These are phyloP conservation scores for Peromyscus californicus DNA, from an alignment of 2,113 vertebrate genomes.

Conservation along the genomic window DNA sequence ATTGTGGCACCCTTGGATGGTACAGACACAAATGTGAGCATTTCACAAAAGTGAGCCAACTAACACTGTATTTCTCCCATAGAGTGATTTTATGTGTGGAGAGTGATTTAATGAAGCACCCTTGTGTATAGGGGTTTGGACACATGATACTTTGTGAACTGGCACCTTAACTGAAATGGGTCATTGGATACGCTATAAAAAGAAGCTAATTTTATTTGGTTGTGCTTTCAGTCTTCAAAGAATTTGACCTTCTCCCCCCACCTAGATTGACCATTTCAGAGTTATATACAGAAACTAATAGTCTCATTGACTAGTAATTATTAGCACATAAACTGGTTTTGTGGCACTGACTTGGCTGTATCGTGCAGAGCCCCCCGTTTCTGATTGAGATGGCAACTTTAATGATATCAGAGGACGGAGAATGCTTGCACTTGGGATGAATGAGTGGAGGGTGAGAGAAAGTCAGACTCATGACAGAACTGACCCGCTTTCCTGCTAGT, in stretches of 20 bases:
- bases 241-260: background rate
- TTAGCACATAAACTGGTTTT: background rate
- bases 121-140: background rate
- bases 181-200: background rate
- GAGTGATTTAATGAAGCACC: background rate
- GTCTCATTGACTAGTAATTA: background rate
- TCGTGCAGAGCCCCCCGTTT: background rate
- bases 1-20: background rate
- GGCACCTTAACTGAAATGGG: no score
- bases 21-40: background rate
- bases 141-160: background rate
- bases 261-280: background rate
- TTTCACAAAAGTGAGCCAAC: background rate
- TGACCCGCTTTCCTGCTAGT: background rate
- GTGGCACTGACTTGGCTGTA: background rate
- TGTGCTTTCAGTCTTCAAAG: background rate
- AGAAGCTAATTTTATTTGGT: background rate
- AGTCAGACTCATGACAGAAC: background rate
- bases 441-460: background rate
- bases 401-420: background rate
- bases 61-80: background rate
- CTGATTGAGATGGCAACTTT: background rate
- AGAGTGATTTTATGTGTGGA: background rate
- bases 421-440: background rate
- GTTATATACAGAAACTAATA: background rate